Evolutionary conservation across 2,797 vertebrate genomes (phyloP).

Genomic region (Coilia nasus): DNA sequence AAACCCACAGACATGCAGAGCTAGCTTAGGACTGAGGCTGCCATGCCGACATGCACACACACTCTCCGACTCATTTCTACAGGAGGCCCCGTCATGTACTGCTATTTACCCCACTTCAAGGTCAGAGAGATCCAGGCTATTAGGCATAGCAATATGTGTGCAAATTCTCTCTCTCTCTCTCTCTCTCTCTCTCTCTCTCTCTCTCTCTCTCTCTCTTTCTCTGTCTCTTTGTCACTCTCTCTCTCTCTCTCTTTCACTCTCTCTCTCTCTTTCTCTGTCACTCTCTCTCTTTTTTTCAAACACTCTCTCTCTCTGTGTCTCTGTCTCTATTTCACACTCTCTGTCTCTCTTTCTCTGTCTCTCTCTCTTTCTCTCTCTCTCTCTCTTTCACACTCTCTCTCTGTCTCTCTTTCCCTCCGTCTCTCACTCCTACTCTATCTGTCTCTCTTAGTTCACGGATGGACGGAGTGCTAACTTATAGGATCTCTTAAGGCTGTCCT

Average conservation of each 20-base stretch:
- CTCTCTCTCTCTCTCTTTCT: background rate
- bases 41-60: background rate
- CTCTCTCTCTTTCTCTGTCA: background rate
- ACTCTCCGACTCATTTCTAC: background rate
- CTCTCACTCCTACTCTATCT: background rate
- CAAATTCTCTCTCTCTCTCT: background rate
- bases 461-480: slow-evolving; percentile 3
- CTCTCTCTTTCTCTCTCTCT: background rate
- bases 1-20: background rate
- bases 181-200: background rate
- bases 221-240: background rate
- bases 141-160: slow-evolving; percentile 19
- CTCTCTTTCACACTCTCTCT: no score
- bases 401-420: background rate
- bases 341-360: no score
- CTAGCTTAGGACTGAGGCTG: background rate
- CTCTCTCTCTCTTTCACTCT: background rate
- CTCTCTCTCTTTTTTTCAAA: background rate
- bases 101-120: background rate
- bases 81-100: background rate
- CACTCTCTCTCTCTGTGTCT: background rate
- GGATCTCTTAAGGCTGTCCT: background rate
- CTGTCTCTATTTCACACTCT: background rate
- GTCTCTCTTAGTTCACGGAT: background rate
- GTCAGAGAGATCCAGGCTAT: background rate